Percentiles rank a stretch among this genome's conserved stretches.
Conservation (phyloP, 2,888 invertebrate species). For the Dexiosoma caninum region DNA sequence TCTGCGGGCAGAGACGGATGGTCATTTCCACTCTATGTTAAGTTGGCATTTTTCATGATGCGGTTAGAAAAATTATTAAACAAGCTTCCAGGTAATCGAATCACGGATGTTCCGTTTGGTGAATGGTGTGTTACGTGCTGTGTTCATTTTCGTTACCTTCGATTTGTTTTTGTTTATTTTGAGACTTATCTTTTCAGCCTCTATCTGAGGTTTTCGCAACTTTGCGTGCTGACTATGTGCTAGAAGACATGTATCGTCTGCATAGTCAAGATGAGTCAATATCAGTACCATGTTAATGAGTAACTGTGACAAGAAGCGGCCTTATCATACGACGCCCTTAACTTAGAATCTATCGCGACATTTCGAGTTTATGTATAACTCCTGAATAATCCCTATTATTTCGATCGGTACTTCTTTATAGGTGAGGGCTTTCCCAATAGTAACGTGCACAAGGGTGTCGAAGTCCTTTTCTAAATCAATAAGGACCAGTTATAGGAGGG, state of each 20-base stretch:
- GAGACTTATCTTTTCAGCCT: not conserved
- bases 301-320: not conserved
- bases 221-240: no score
- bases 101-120: not conserved
- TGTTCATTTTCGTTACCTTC: no score
- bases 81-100: not conserved
- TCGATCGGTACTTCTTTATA: not conserved
- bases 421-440: not conserved
- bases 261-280: not conserved
- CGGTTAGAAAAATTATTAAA: not conserved
- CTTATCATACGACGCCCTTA: not conserved
- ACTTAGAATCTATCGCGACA: not conserved
- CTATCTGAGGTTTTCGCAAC: not conserved
- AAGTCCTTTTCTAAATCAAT: not conserved
- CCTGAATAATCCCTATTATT: not conserved
- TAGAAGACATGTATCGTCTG: no score
- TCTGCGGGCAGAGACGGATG: not conserved
- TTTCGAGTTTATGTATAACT: not conserved
- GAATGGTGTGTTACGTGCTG: not conserved
- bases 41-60: not conserved
- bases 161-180: no score
- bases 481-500: not conserved
- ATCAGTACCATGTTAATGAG: not conserved
- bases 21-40: not conserved
- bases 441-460: not conserved